A percentile compares a stretch with the other conserved stretches of the same genome.
Evolutionary conservation across 2,113 vertebrate species (phyloP).

Genomic region (Microcebus lehilahytsara): DNA sequence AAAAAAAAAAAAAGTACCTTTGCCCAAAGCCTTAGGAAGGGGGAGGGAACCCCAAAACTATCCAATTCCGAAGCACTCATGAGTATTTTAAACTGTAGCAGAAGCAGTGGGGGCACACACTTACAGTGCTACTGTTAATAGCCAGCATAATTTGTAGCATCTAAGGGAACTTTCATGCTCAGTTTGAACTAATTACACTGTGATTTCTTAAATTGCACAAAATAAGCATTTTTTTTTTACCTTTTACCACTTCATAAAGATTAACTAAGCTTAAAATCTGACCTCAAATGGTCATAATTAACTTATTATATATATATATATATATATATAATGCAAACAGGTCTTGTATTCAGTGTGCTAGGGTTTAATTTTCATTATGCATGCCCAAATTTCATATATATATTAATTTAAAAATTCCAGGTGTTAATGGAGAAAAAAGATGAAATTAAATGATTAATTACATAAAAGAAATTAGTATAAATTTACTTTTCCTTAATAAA

Average conservation of each 20-base stretch:
- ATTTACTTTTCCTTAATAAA: conserved; percentile 47
- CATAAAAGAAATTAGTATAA: conserved; percentile 59
- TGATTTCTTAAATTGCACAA: conserved; percentile 6
- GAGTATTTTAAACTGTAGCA: neutral
- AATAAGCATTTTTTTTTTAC: neutral
- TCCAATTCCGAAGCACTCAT: neutral
- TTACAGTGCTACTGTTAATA: neutral
- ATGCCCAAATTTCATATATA: neutral
- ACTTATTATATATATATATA: neutral
- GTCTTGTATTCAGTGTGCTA: neutral
- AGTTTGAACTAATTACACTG: neutral
- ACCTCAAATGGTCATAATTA: conserved; percentile 15
- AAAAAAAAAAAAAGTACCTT: neutral
- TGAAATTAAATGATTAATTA: conserved; percentile 55
- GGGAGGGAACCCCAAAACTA: neutral
- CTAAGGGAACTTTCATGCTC: conserved; percentile 8
- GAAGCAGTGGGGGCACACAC: neutral
- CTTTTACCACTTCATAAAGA: conserved; percentile 6
- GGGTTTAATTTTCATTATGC: neutral
- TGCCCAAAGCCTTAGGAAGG: neutral
- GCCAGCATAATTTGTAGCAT: neutral
- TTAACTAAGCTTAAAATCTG: conserved; percentile 25
- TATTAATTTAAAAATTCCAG: conserved; percentile 59
- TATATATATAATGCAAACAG: neutral
- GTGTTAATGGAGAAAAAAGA: conserved; percentile 54